Evolutionary conservation across 2,113 vertebrate genomes (phyloP), one percentile per base, ranked within the genome.

Genomic region (Leptocoma aspasia): DNA sequence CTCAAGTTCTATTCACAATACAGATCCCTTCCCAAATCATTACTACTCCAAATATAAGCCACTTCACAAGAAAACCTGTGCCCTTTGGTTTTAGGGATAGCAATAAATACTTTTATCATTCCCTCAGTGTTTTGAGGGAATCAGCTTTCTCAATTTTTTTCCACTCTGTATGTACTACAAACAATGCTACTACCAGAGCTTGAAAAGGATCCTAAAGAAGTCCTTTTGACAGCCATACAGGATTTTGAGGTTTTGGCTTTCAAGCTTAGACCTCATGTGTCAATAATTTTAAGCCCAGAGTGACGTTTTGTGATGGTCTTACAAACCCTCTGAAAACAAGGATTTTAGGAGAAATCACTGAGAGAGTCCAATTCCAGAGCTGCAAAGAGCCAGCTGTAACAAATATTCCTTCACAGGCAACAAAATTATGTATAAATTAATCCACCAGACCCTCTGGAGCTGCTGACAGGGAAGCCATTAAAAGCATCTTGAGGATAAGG

Each of bases 251-350:
- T 68, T 82, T 71, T 75, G 30, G 11, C 30, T 80, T 89, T 75
- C 39, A 83, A 88, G 44, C 14, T 71, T 15, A 82, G 44, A 57
- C 18, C 24, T 82, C 14, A 11, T 53, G 11, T 81, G 41, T 52
- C 75, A 78, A 83, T 71, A 92, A 90, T 64, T 82, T 86, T 71
- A 89, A 96, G 56, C 68, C 68, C 79, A 83, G 68, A 95, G 60
- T 24, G 0, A 86, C 3, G 11, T 90, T 91, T 83, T 94, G 45
- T 64, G 56, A 64, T 33, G 13, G 41, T 42, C 76, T 88, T 81
- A 39, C 44, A 90, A 95, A 63, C 18, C 19, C 39, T 75, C 63
- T 78, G 44, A 90, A 94, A 95, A 94, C 41, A 64, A 85, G 28
- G 15, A 47, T 3, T 94, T 88, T 63, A 81, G 70, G 71, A 73